Evolutionary conservation across 1,140 invertebrate species (phyloP), one percentile per base, ranked within the genome.

Genomic region (Planococcus citri): DNA sequence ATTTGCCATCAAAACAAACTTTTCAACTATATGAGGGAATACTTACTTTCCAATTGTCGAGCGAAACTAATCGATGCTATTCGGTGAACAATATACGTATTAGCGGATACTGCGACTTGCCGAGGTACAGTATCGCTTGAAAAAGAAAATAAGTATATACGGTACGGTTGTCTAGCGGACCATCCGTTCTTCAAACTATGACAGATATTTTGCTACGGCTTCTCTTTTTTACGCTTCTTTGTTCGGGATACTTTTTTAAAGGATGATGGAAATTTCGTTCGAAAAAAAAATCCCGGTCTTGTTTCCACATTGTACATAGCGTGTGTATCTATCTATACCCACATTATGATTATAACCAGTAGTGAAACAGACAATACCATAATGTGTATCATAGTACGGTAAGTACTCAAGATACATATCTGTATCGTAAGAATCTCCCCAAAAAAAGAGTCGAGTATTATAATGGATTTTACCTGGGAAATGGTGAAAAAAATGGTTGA

Each of bases 1-100:
- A 64, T 64, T n/a, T 64, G 60, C 60, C 60, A 64, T 64, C 60
- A 64, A 64, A 64, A 64, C 60, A 64, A 64, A 64, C 60, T 64
- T 64, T 64, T 64, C 22, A 64, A 6, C 60, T 64, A 58, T 20
- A 12, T 20, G 25, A 24, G 60, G 60, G 22, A 64, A 27, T 64
- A 27, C 60, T 9, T 64, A 27, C 60, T 64, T 64, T 64, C 60
- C 60, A 64, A 64, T 64, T 64, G 60, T 64, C 60, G 60, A 64
- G 60, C 60, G 60, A 10, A 64, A 64, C 60, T 27, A 64, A 64
- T 64, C 60, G 25, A 64, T 64, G 60, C 60, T 64, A 14, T 27
- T 64, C 60, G 60, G 60, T 64, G 60, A 64, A 64, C 60, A 64
- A 64, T 64, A n/a, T n/a, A 27, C 60, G 25, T 64, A 64, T 64